Base-by-base conservation (phyloP, 2,113 vertebrate species). In the Ascaphus truei region DNA sequence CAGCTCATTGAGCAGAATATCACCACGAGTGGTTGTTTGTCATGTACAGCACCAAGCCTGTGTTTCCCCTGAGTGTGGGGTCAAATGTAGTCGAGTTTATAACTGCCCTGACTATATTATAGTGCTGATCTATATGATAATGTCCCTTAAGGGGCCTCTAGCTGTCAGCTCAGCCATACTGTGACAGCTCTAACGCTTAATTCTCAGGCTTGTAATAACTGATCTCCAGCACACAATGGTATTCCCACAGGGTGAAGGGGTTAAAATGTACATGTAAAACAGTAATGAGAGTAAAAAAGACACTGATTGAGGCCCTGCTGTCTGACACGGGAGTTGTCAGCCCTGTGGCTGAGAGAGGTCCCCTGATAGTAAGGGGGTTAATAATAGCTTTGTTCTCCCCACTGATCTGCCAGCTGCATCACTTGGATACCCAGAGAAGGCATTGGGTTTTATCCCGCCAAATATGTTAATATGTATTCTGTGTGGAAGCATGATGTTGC, bases 251-350 rank as follows among this genome's bases (percentile, higher is more conserved):
- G 66, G 66, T 7, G 33, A n/a, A 69, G 36, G 56, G 55, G 66
- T 69, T 69, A 60, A 68, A 68, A 59, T 69, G 60, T 51, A 69
- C 66, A 60, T 69, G 45, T 60, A 39, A 60, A 69, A 60, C 33
- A 50, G 53, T 48, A 51, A 60, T 48, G 23, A 39, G 66, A 48
- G 22, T 47, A 26, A 29, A 68, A 68, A 68, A 34, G 27, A 13
- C 43, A 50, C 31, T 2, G 31, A 22, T 3, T 18, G 55, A 51
- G 30, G 33, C 33, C 66, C 56, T 31, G 56, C 66, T 51, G 56
- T 51, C 66, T 48, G 33, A 51, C 56, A 58, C n/a, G n/a, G 45
- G 66, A 41, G 11, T 13, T 69, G 66, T 50, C 56, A 69, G 20
- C 39, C 29, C 11, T 31, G 27, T 13, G 27, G 26, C 15, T 16